These are phyloP conservation scores for Serranus cabrilla DNA, from an alignment of 2,797 vertebrate species.

Conservation along the genomic window DNA sequence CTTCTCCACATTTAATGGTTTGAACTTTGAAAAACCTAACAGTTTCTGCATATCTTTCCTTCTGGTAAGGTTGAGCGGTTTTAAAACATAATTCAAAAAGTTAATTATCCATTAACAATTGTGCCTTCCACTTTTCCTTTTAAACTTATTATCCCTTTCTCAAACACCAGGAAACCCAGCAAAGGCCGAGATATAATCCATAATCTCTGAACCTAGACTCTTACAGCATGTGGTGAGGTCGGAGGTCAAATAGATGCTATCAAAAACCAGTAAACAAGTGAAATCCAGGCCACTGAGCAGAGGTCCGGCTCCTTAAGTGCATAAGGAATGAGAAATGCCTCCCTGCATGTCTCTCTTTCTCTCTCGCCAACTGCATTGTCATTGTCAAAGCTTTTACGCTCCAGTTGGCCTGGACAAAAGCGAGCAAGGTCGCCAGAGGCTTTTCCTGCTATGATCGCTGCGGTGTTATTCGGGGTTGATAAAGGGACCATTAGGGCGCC, in stretches of 20 bases:
- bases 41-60: constrained; percentile 3
- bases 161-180: neutral
- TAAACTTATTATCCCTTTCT: neutral
- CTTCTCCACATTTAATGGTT: constrained; percentile 21
- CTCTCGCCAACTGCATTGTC: constrained; percentile 59
- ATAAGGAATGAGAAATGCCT: constrained; percentile 63
- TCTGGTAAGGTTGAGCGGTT: constrained; percentile 9
- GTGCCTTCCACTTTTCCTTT: neutral
- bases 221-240: constrained; percentile 24
- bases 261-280: constrained; percentile 60
- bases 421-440: constrained; percentile 68
- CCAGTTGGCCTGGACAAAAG: constrained; percentile 83
- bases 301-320: constrained; percentile 42
- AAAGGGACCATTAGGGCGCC: constrained; percentile 82
- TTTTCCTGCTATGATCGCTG: constrained; percentile 79
- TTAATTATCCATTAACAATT: constrained; percentile 8
- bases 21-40: constrained; percentile 40
- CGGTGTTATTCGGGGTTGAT: constrained; percentile 64
- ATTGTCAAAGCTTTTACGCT: constrained; percentile 79
- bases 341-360: constrained; percentile 18
- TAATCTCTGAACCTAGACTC: constrained; percentile 13
- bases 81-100: constrained; percentile 1
- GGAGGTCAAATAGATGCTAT: constrained; percentile 63
- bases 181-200: constrained; percentile 3
- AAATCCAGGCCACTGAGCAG: constrained; percentile 38